Percentiles rank a stretch among this genome's conserved stretches.
Evolutionary conservation across 2,888 invertebrate species (phyloP).

Genomic region (Stictocephala bisonia): DNA sequence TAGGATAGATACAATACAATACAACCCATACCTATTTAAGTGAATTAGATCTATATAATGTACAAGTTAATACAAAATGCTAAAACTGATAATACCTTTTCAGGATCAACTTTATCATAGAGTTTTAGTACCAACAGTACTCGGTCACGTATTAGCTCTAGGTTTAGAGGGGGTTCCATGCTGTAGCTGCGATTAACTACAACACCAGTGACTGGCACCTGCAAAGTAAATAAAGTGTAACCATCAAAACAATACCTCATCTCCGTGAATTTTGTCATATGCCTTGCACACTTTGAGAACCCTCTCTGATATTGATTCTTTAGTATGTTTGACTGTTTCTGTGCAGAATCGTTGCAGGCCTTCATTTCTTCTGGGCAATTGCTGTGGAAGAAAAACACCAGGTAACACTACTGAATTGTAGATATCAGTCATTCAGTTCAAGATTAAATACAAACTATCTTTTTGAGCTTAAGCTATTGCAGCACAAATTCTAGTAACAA

Average conservation of each 20-base stretch:
- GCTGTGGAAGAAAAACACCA: conserved; percentile 34
- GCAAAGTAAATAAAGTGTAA: conserved; percentile 44
- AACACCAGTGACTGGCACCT: conserved; percentile 34
- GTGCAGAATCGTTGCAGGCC: neutral
- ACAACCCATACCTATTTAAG: too few species aligned
- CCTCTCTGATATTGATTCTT: conserved; percentile 79
- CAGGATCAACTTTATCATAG: conserved; percentile 96
- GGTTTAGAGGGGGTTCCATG: conserved; percentile 73
- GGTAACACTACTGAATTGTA: too few species aligned
- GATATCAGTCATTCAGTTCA: too few species aligned
- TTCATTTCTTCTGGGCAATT: neutral
- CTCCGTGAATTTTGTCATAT: conserved; percentile 89
- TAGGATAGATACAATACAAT: too few species aligned
- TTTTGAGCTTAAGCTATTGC: too few species aligned
- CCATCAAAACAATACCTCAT: conserved; percentile 75
- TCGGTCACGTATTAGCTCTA: conserved; percentile 87
- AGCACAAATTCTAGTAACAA: too few species aligned
- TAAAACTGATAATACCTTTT: too few species aligned
- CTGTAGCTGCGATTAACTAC: conserved; percentile 54
- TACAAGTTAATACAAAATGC: too few species aligned
- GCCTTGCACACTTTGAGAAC: conserved; percentile 88
- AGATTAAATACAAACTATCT: too few species aligned
- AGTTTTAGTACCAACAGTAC: conserved; percentile 95
- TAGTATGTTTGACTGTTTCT: conserved; percentile 61
- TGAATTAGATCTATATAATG: too few species aligned